Evolutionary conservation across 2,797 vertebrate genomes (phyloP), one percentile per base, ranked within the genome.

Genomic region (Geotrypetes seraphini): DNA sequence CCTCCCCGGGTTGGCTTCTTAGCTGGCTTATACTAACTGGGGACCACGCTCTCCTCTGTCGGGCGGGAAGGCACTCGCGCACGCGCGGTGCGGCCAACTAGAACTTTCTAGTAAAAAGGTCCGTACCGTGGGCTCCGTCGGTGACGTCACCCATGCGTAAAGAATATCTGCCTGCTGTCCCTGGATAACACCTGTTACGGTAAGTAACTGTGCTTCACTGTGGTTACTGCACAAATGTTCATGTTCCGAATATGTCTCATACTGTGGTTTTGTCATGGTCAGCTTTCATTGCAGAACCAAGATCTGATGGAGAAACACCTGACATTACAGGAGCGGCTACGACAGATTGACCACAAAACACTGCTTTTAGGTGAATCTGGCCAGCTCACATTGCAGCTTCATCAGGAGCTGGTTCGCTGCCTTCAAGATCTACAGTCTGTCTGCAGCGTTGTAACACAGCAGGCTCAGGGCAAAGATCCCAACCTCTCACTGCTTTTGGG

Each of bases 401-500:
- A 92, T 3, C 17, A 49, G 1, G 91, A 98, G 65, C 81, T 99
- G 44, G 76, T 81, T 8, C 83, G 75, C 33, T 97, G 95, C 36
- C 82, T 97, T 46, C 79, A 81, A 26, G 92, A 97, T 46, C 52
- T 99, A 21, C 88, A 86, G 53, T 90, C 90, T 18, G 79, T 99
- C 53, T 98, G 87, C 69, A 91, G 85, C 65, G 83, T 99, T 6
- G 82, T 97, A 57, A 96, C 87, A 19, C 92, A 98, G 58, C 80
- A 89, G 34, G 86, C 90, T 5, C 92, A 92, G 65, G 94, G 95
- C 25, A 85, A 81, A 12, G 87, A 98, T 62, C 96, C 96, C 52
- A 99, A 97, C 71, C 84, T 99, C 35, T 97, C 95, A 10, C 71
- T 98, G 69, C 83, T 98, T 49, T 83, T 99, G 2, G 94, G 92